Conservation (phyloP, 2,113 vertebrate species). For the Prietella phreatophila region DNA sequence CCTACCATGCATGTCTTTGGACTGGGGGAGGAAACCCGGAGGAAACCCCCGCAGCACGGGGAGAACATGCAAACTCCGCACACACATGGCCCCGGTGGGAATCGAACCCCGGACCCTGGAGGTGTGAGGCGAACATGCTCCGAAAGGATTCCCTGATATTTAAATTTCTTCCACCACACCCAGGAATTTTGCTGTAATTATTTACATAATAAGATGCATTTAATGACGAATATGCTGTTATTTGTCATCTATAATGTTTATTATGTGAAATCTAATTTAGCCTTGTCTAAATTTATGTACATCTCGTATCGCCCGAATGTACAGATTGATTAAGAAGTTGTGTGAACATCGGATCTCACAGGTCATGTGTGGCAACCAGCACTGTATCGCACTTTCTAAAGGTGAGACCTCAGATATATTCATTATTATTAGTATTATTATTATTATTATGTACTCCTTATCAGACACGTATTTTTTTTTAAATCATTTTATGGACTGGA, state of each 20-base stretch:
- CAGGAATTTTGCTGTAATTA: background rate
- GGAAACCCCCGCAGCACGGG: no score
- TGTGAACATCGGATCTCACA: conserved; percentile 91
- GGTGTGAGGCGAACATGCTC: no score
- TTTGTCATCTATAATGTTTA: background rate
- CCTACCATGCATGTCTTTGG: no score
- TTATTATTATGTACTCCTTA: background rate
- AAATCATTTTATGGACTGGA: background rate
- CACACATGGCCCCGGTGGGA: no score
- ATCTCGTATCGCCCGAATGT: conserved; percentile 27
- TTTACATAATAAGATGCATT: background rate
- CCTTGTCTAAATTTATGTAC: background rate
- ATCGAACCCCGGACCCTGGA: no score
- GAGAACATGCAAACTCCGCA: no score
- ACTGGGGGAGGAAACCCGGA: no score
- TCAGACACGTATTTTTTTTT: background rate
- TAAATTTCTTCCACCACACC: background rate
- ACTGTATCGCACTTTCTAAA: conserved; percentile 94
- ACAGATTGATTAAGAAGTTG: conserved; percentile 90
- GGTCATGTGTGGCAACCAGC: conserved; percentile 95
- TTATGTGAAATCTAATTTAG: background rate
- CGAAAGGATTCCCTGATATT: background rate
- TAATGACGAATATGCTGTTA: background rate
- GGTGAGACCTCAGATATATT: conserved; percentile 68
- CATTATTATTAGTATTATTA: background rate